phyloP scores from a whole-genome alignment of 2,113 vertebrate species.

The Marmota flaviventris region DNA sequence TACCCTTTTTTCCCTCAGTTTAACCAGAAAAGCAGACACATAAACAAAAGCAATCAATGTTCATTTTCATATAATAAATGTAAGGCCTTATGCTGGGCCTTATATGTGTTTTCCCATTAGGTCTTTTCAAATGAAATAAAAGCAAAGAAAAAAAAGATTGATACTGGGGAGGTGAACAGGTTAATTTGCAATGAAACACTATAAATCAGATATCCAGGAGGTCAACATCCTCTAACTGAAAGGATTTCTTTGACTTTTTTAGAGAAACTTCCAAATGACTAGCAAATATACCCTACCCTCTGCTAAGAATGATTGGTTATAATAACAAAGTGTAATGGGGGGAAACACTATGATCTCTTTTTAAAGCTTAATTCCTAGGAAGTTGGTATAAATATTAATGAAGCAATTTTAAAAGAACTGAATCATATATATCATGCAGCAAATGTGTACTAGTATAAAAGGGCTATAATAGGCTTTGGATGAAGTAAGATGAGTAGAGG shows the following conservation, averaged over 20 bases:
- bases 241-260: neutral
- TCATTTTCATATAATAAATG: slow-evolving; percentile 39
- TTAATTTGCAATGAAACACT: slow-evolving; percentile 12
- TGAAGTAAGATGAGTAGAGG: slow-evolving; percentile 22
- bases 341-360: neutral
- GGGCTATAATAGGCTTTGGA: neutral
- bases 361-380: slow-evolving; percentile 22
- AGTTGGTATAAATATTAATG: slow-evolving; percentile 24
- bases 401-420: neutral
- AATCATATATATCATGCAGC: neutral
- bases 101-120: slow-evolving; percentile 16
- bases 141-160: neutral
- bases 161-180: neutral
- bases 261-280: slow-evolving; percentile 33
- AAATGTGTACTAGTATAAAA: neutral
- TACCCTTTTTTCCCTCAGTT: neutral
- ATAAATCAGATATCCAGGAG: neutral
- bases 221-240: neutral
- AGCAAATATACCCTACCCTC: neutral
- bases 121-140: slow-evolving; percentile 22
- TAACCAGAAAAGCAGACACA: slow-evolving; percentile 36
- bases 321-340: neutral
- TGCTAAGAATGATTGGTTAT: neutral
- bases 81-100: neutral
- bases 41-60: slow-evolving; percentile 46